Evolutionary conservation across 92 coral and sea anemone genomes (phyloP), one percentile per base, ranked within the genome.

Genomic region (Porites divaricata): DNA sequence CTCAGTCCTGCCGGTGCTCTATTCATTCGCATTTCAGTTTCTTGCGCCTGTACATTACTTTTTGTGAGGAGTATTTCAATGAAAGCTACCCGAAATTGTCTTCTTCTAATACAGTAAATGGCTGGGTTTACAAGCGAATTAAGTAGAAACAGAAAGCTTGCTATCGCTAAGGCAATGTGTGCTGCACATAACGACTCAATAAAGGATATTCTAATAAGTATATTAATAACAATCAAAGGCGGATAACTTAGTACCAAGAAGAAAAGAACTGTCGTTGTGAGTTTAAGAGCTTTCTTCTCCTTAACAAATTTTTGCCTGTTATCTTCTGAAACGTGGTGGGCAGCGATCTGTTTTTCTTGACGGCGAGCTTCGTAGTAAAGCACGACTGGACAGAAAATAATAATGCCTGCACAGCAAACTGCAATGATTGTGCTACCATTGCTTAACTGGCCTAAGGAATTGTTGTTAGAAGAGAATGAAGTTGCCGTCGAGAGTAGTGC

Each of bases 231-330:
- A 67, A 67, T 0, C 12, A 54, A 9, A 12, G 72, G 72, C 12
- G 26, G 2, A 67, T 67, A 24, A 67, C 35, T 23, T 12, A 67
- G 9, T 35, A 67, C 16, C 17, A 20, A 9, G 45, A 4, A 3
- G 16, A 56, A 14, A 35, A 75, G 22, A 5, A 75, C 67, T 24
- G 14, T 15, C 15, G 80, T 56, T 57, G 53, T 75, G 9, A 61
- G 28, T 14, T 75, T 75, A 1, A 75, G 41, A 28, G 80, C 80
- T 75, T 75, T 75, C 45, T 59, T 58, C 22, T 75, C 80, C 25
- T 75, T 75, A 8, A 56, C 9, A 22, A 75, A 56, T 41, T 61
- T 75, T 21, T 75, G 67, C 12, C 53, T 58, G 80, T 50, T 22
- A 17, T 75, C 66, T 9, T 15, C 50, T 56, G 80, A 28, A 2